Base-by-base conservation (phyloP, 2,888 invertebrate genomes). In the Drosophila aldrichi region DNA sequence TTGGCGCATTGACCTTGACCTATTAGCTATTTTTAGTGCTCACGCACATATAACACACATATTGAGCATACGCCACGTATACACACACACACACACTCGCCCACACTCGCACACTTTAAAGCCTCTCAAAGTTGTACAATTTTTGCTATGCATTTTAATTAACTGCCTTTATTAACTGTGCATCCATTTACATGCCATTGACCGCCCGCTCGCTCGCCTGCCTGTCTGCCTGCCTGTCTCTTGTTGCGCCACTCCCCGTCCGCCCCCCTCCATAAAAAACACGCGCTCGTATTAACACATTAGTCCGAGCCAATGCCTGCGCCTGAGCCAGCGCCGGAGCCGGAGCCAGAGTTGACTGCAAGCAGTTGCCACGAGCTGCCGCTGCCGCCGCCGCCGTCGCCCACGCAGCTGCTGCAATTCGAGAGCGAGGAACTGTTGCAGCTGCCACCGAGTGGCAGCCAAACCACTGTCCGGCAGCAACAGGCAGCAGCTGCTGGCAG, bases 341-440 rank as follows among this genome's bases (percentile, higher is more conserved):
- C 36, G 3, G 49, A 51, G 32, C 18, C 20, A 0, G 34, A 34
- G 49, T 14, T 32, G 29, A 29, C 2, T 29, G 48, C 29, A 10
- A 18, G 29, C 51, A 52, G 16, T 10, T 70, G 63, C 61, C 74
- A 71, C 43, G 92, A 92, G 77, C 82, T 91, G 73, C 92, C 91
- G 46, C 61, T 92, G 81, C 92, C 92, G 59, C 92, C 92, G 68
- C 92, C 92, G 9, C 92, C 92, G 18, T 92, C 92, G 59, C 92
- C 92, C 67, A 91, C 91, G 72, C 92, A 92, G 82, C 79, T 92
- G 70, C 79, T 92, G 82, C 92, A 92, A 82, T 91, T 85, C 67
- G 89, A 90, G 74, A 78, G 61, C 34, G 86, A 85, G 58, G 79
- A 80, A 55, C 75, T 72, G 64, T 34, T 71, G 55, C 73, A 71